Conservation (phyloP, 2,888 invertebrate genomes). For the Stratiomys singularior region DNA sequence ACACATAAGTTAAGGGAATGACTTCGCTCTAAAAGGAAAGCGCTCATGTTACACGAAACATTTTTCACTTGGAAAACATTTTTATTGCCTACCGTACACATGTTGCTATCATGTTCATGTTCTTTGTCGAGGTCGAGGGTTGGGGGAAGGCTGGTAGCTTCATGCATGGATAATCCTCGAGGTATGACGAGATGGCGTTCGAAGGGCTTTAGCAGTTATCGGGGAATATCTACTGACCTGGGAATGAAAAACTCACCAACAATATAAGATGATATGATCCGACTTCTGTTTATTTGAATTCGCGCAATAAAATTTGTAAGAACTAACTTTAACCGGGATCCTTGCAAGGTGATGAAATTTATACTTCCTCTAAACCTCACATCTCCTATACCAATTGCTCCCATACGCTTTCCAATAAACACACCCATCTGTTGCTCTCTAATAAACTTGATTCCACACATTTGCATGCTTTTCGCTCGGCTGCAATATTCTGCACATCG, state of each 20-base stretch:
- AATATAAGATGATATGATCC: too few species aligned
- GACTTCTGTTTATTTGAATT: too few species aligned
- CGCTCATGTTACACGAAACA: slow-evolving; percentile 27
- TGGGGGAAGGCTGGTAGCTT: not conserved
- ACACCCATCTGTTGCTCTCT: too few species aligned
- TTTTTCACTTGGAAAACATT: slow-evolving; percentile 21
- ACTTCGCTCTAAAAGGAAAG: too few species aligned
- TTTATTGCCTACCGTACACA: not conserved
- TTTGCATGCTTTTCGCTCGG: not conserved
- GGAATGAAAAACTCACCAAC: not conserved
- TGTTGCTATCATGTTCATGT: not conserved
- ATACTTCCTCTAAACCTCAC: too few species aligned
- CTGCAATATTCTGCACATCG: not conserved
- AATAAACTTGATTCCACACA: too few species aligned
- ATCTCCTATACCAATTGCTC: too few species aligned
- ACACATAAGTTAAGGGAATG: not conserved
- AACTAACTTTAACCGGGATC: too few species aligned
- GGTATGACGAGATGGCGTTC: not conserved
- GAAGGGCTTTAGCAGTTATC: not conserved
- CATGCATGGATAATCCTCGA: not conserved
- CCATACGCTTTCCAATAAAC: too few species aligned
- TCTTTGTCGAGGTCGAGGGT: not conserved
- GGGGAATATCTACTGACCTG: not conserved
- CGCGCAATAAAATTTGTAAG: too few species aligned
- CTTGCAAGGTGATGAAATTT: too few species aligned